Conservation (phyloP, 2,113 vertebrate species). For the Monopterus albus region DNA sequence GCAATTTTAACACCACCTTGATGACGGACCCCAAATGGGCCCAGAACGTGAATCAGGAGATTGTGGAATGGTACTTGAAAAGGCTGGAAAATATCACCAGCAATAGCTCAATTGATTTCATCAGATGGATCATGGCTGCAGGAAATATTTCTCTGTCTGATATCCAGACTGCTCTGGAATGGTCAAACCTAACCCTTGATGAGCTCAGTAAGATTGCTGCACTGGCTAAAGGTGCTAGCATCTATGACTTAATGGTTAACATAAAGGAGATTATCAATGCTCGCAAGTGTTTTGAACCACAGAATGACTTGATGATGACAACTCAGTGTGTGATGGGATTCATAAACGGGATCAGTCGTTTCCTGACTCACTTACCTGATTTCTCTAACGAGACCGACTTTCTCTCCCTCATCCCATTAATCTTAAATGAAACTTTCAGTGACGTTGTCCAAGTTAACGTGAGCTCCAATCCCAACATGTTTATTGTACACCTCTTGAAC, state of each 20-base stretch:
- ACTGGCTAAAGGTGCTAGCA: conserved; percentile 47
- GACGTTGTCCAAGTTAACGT: conserved; percentile 35
- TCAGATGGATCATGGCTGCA: conserved; percentile 51
- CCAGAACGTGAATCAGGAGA: conserved; percentile 58
- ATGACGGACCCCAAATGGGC: conserved; percentile 30
- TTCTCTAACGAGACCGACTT: conserved; percentile 50
- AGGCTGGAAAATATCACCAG: conserved; percentile 73
- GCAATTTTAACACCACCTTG: conserved; percentile 51
- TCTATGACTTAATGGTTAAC: conserved; percentile 55
- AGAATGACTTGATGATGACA: conserved; percentile 25
- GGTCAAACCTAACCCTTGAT: conserved; percentile 70
- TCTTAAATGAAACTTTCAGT: conserved; percentile 49
- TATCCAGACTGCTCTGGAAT: conserved; percentile 65
- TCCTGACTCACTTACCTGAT: conserved; percentile 62
- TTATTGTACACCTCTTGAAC: conserved; percentile 43
- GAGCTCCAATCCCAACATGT: conserved; percentile 27
- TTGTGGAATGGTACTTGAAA: conserved; percentile 77
- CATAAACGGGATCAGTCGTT: conserved; percentile 46
- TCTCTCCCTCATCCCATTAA: conserved; percentile 54
- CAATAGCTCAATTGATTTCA: conserved; percentile 65
- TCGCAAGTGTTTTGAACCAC: conserved; percentile 65
- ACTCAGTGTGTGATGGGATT: conserved; percentile 64
- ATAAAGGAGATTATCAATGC: conserved; percentile 51
- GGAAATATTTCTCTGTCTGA: conserved; percentile 56
- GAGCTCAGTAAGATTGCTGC: conserved; percentile 62